Evolutionary conservation across 2,888 invertebrate genomes (phyloP), one percentile per base, ranked within the genome.

Genomic region (Habrosyne pyritoides): DNA sequence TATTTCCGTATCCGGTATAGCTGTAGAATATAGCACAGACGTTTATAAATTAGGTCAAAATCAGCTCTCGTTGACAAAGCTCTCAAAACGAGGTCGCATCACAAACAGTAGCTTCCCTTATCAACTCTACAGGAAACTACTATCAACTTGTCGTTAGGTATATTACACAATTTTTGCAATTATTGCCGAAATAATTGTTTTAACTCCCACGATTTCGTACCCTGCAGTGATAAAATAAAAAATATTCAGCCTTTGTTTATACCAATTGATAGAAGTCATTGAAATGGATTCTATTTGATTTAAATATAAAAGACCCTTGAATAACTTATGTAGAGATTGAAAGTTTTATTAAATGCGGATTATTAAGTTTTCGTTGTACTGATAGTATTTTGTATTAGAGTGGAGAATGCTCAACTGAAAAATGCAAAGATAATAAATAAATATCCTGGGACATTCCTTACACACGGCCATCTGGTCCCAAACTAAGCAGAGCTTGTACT

Each of bases 121-220:
- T 91, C 91, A 70, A 67, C 69, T 66, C 70, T 73, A 76, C 90
- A 89, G 92, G 91, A 92, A 88, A 69, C 83, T 71, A 79, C 79
- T 92, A 92, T 92, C 92, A 86, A 87, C 80, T 87, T 89, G 89
- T 87, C 89, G 90, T 84, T 89, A 82, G 84, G 84, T 86, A 86
- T 77, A 78, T 86, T 89, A 86, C 84, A 89, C 78, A 88, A 87
- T 91, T 91, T 91, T 91, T 91, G 92, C 92, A 91, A 91, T 89
- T 79, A 81, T 91, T 91, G 91, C 91, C 92, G 91, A 92, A 91
- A 91, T 90, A 86, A 86, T 84, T 79, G 75, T 77, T 30, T 28
- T 28, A 73, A 88, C 88, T 84, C 83, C 87, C 86, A 88, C 87
- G 80, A 75, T 75, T 68, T 72, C 57, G 59, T 82, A 79, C 81